phyloP scores from a whole-genome alignment of 2,888 invertebrate genomes.

The Alviniconcha strummeri region DNA sequence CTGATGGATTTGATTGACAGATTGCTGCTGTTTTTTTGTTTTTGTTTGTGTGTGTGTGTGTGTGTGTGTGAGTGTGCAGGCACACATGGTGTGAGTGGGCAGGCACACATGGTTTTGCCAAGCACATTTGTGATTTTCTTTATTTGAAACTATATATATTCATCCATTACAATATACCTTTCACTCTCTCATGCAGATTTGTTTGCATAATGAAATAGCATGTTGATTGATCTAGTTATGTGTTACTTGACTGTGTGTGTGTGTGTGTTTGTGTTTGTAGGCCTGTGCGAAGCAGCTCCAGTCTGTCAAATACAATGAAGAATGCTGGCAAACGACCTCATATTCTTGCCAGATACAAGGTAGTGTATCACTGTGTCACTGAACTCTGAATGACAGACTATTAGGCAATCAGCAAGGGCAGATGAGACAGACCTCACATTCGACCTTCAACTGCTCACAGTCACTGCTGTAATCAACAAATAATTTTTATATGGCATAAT shows the following conservation, averaged over 20 bases:
- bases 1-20: no score
- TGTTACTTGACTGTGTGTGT: background rate
- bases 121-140: background rate
- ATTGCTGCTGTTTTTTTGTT: background rate
- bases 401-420: no score
- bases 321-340: slow-evolving; percentile 42
- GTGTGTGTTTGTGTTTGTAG: slow-evolving; percentile 32
- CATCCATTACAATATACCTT: no score
- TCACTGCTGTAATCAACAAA: no score
- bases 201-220: background rate
- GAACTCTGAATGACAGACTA: no score
- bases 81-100: background rate
- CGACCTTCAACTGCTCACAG: no score
- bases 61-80: background rate
- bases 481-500: no score
- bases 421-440: no score
- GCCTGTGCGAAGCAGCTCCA: slow-evolving; percentile 40
- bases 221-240: no score
- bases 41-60: background rate
- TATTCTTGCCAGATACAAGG: slow-evolving; percentile 43
- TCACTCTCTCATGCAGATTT: background rate
- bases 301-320: slow-evolving; percentile 43
- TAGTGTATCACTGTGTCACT: background rate
- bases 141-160: background rate
- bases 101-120: background rate